A percentile compares a stretch with the other conserved stretches of the same genome.
Evolutionary conservation across 1,140 invertebrate species (phyloP).

Genomic region (Pseudomyrmex gracilis): DNA sequence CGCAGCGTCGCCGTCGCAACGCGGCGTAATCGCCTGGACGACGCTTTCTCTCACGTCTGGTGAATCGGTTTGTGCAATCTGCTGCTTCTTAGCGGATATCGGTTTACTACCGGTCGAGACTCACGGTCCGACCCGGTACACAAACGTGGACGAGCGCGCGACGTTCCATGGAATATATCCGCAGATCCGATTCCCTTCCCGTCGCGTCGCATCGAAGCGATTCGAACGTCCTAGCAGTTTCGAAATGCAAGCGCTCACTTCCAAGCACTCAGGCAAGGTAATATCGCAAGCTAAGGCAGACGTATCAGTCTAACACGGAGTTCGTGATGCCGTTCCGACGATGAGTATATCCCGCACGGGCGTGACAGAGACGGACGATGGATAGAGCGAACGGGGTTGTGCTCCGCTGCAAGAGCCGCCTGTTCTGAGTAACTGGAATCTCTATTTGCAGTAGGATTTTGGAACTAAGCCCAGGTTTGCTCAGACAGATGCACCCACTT

Average conservation of each 20-base stretch:
- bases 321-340: slow-evolving; percentile 1
- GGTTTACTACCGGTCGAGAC: slow-evolving; percentile 45
- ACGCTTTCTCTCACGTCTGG: slow-evolving; percentile 2
- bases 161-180: slow-evolving; percentile 41
- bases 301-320: background rate
- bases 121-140: slow-evolving; percentile 17
- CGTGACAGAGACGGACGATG: background rate
- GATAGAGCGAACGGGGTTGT: background rate
- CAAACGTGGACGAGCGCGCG: slow-evolving; percentile 19
- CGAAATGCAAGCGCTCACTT: slow-evolving; percentile 28
- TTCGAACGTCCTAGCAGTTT: background rate
- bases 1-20: slow-evolving; percentile 5
- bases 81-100: slow-evolving; percentile 45
- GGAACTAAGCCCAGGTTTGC: slow-evolving; percentile 79
- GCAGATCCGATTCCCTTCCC: slow-evolving; percentile 40
- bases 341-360: slow-evolving; percentile 17
- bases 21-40: background rate
- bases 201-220: background rate
- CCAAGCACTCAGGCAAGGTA: background rate
- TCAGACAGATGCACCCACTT: slow-evolving; percentile 80
- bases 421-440: slow-evolving; percentile 64
- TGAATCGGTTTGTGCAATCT: slow-evolving; percentile 47
- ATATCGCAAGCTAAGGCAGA: slow-evolving; percentile 25
- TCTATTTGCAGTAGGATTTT: slow-evolving; percentile 77
- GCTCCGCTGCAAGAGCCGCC: slow-evolving; percentile 20